These are phyloP conservation scores for Phenganax stokvisi DNA, from an alignment of 92 coral and sea anemone species.

Conservation along the genomic window DNA sequence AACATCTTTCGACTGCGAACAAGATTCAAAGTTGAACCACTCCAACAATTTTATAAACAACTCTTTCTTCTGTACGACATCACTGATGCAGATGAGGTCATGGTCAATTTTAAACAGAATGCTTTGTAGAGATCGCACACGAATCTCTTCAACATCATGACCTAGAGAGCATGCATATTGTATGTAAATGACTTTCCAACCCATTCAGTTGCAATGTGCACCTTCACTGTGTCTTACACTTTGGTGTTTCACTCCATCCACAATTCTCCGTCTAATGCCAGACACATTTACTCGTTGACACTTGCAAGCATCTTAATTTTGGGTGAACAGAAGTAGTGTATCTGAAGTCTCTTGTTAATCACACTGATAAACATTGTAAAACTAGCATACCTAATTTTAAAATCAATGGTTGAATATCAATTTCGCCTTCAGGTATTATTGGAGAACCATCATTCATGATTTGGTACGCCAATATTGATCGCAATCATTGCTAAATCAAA, in stretches of 20 bases:
- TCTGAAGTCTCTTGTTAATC: no score
- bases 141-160: constrained; percentile 80
- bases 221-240: background rate
- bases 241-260: no score
- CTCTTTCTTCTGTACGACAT: constrained; percentile 84
- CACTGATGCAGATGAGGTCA: constrained; percentile 75
- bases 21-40: constrained; percentile 76
- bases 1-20: constrained; percentile 72
- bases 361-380: constrained; percentile 1
- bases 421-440: constrained; percentile 19
- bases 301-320: no score
- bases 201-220: background rate
- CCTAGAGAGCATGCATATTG: constrained; percentile 39
- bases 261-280: no score
- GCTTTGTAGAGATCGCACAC: constrained; percentile 80
- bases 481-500: background rate
- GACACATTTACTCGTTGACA: no score
- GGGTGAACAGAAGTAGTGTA: background rate
- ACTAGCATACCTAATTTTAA: constrained; percentile 69
- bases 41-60: constrained; percentile 69
- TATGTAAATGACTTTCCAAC: background rate
- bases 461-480: background rate
- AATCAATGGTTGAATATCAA: constrained; percentile 72
- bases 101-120: constrained; percentile 90
- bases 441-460: constrained; percentile 22